Conservation (phyloP, 37 sponge, comb jelly and placozoan genomes). For the Theonella swinhoei region DNA sequence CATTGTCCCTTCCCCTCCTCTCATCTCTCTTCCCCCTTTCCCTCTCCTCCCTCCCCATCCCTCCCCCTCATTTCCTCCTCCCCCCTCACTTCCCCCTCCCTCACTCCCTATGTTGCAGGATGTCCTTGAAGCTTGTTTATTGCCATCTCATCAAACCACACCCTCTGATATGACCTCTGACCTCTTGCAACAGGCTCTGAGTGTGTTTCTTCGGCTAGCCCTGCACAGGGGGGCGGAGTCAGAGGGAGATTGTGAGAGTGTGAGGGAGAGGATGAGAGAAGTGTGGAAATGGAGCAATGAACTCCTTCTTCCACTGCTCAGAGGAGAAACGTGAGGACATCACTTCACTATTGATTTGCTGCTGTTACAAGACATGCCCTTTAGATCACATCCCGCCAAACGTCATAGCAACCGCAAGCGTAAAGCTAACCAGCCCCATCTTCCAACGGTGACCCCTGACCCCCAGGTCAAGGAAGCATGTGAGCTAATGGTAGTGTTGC, state of each 20-base stretch:
- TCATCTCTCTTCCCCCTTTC: no score
- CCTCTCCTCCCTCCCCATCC: no score
- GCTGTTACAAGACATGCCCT: no score
- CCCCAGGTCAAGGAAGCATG: not conserved
- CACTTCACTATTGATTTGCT: no score
- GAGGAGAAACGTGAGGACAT: not conserved
- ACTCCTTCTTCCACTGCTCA: not conserved
- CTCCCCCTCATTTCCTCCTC: no score
- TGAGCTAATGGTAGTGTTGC: not conserved
- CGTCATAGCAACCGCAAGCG: slow-evolving; percentile 34
- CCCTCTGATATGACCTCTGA: slow-evolving; percentile 1
- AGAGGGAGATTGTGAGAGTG: slow-evolving; percentile 14
- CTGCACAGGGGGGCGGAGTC: slow-evolving; percentile 35
- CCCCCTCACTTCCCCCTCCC: no score
- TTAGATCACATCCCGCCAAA: not conserved
- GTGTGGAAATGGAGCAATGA: slow-evolving; percentile 8
- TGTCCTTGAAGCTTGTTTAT: slow-evolving; percentile 6
- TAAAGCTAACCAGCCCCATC: slow-evolving; percentile 6
- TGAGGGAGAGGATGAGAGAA: slow-evolving; percentile 20
- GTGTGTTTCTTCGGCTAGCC: slow-evolving; percentile 19
- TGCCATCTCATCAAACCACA: not conserved
- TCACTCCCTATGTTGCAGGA: slow-evolving; percentile 6
- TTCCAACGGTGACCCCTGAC: slow-evolving; percentile 2
- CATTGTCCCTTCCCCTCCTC: no score
- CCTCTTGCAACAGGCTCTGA: slow-evolving; percentile 19